These are phyloP conservation scores for Ophiodon elongatus DNA, from an alignment of 2,113 vertebrate genomes.

Conservation along the genomic window DNA sequence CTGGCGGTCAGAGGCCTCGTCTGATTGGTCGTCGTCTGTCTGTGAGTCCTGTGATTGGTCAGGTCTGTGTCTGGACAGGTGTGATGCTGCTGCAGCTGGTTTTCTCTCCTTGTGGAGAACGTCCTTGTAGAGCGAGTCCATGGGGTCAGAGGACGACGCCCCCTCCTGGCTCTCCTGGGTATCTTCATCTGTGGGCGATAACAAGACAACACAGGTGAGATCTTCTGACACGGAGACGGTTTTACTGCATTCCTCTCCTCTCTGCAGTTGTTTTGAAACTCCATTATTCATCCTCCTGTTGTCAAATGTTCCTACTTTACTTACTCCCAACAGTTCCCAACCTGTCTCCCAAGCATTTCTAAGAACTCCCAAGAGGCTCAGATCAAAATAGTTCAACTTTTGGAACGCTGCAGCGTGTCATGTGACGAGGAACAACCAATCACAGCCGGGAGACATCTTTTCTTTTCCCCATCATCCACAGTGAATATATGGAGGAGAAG, in stretches of 20 bases:
- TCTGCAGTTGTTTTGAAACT: background rate
- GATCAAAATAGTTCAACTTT: too few relatives aligned
- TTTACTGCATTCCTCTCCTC: background rate
- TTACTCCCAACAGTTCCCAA: background rate
- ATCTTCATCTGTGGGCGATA: constrained; percentile 69
- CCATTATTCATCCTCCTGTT: background rate
- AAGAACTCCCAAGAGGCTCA: too few relatives aligned
- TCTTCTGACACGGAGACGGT: background rate
- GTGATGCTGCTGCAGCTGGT: background rate
- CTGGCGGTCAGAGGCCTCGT: background rate
- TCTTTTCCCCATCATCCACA: too few relatives aligned
- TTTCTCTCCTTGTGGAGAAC: constrained; percentile 59
- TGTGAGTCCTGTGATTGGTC: constrained; percentile 31
- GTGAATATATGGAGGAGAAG: too few relatives aligned
- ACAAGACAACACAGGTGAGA: background rate
- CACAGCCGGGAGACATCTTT: too few relatives aligned
- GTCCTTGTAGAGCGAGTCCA: constrained; percentile 80
- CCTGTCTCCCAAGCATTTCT: too few relatives aligned
- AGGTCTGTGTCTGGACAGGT: background rate
- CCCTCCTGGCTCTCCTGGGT: constrained; percentile 66
- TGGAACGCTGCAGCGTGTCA: too few relatives aligned
- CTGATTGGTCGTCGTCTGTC: constrained; percentile 32
- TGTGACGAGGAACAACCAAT: too few relatives aligned
- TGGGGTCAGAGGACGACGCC: constrained; percentile 50
- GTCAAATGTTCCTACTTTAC: background rate